Base-by-base conservation (phyloP, 2,113 vertebrate species). In the Cavia aperea region DNA sequence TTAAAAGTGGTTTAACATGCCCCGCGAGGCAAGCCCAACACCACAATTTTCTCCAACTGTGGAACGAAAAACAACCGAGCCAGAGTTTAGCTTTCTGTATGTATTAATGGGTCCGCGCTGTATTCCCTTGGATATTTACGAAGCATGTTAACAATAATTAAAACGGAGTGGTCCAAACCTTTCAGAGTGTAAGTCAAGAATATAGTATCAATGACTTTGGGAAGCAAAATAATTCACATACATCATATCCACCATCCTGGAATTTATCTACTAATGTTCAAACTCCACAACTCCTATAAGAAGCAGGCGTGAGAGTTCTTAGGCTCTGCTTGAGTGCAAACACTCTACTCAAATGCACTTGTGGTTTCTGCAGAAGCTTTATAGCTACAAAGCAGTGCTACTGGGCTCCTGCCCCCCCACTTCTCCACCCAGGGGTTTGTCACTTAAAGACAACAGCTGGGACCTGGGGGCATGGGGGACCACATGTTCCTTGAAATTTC, bases 131-230 rank as follows among this genome's bases (percentile, higher is more conserved):
- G 85, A 73, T 93, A 95, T 93, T 93, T 90, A 86, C 26, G 0
- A 96, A 90, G 79, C 86, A 96, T 94, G 94, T 95, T 95, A 93
- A 89, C 92, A 86, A 79, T 94, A 95, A 95, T 96, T 95, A 96
- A 96, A 96, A 96, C 81, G 81, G 93, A 95, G 90, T 93, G 90
- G 91, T 97, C 94, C 95, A 96, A 97, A 86, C 88, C 88, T 95
- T 96, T 68, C 82, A 93, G 92, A 89, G 88, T 94, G 91, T 88
- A 95, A 95, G 90, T 93, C 92, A 90, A 92, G 63, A 92, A 94
- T 83, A 88, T 29, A 90, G 93, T 92, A 92, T 79, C 85, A 78
- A 54, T 13, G 73, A 93, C 83, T 39, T 73, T 94, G 93, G 79
- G 68, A 92, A 90, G n/a, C 51, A 73, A 78, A 94, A 94, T 83